A percentile compares a stretch with the other conserved stretches of the same genome.
Conservation (phyloP, 2,113 vertebrate species). For the Phylloscopus whistleri region DNA sequence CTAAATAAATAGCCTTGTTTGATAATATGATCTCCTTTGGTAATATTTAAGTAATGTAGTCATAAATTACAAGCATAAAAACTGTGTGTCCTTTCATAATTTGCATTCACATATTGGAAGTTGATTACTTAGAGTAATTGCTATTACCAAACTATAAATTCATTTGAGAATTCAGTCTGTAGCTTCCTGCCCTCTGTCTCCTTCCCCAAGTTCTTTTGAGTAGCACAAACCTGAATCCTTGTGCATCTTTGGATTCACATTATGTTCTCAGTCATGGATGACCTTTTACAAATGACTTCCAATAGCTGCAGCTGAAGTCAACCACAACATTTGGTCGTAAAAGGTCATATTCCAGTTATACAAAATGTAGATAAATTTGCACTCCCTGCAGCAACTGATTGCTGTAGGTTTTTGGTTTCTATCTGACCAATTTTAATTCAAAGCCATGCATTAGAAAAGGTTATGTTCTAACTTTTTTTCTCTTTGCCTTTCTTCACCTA, state of each 20-base stretch:
- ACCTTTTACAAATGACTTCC: slow-evolving; percentile 76
- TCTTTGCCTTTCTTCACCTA: background rate
- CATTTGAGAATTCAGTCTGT: background rate
- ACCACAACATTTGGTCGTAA: slow-evolving; percentile 53
- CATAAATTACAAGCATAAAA: background rate
- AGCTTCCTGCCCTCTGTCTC: background rate
- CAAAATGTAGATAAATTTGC: slow-evolving; percentile 61
- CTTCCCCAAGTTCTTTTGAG: background rate
- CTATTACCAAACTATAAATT: background rate
- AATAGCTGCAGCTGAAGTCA: slow-evolving; percentile 65
- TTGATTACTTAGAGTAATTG: background rate
- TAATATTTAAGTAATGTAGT: background rate
- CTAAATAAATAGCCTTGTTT: background rate
- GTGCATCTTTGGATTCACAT: slow-evolving; percentile 35
- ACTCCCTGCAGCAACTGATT: slow-evolving; percentile 40
- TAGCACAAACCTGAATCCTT: background rate
- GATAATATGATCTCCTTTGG: background rate
- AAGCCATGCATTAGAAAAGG: slow-evolving; percentile 42
- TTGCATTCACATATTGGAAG: background rate
- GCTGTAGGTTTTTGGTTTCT: slow-evolving; percentile 29
- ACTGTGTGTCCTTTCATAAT: background rate
- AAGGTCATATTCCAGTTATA: slow-evolving; percentile 69
- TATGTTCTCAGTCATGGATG: slow-evolving; percentile 50
- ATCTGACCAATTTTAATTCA: slow-evolving; percentile 58
- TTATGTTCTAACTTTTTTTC: slow-evolving; percentile 36